phyloP scores from a whole-genome alignment of 2,113 vertebrate genomes.

The Sander lucioperca region DNA sequence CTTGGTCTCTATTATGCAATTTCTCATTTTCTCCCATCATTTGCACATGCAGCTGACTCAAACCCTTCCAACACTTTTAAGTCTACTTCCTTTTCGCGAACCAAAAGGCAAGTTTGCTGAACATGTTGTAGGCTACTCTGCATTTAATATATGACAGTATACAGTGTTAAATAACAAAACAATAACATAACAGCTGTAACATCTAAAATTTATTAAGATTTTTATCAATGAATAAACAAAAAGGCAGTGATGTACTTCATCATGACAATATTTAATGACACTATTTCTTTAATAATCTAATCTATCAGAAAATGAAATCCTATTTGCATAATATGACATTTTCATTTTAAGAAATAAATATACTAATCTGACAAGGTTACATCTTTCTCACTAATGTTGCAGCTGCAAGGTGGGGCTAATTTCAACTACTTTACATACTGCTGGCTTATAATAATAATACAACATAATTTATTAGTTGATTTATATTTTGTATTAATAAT shows the following conservation, averaged over 20 bases:
- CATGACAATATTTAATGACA: neutral
- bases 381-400: neutral
- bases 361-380: neutral
- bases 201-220: neutral
- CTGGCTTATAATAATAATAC: neutral
- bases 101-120: neutral
- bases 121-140: neutral
- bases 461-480: neutral
- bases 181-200: neutral
- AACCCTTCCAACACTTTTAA: neutral
- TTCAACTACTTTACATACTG: neutral
- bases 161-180: neutral
- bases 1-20: neutral
- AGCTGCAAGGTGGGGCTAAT: neutral
- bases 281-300: neutral
- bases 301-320: neutral
- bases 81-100: neutral
- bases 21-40: neutral
- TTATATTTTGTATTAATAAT: neutral
- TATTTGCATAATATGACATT: too few species aligned
- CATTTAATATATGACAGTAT: neutral
- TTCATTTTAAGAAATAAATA: neutral
- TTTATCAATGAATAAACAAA: neutral
- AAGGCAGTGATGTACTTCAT: neutral
- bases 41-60: slow-evolving; percentile 8